phyloP scores from a whole-genome alignment of 2,888 invertebrate species.

The Tryphoninae sp. region DNA sequence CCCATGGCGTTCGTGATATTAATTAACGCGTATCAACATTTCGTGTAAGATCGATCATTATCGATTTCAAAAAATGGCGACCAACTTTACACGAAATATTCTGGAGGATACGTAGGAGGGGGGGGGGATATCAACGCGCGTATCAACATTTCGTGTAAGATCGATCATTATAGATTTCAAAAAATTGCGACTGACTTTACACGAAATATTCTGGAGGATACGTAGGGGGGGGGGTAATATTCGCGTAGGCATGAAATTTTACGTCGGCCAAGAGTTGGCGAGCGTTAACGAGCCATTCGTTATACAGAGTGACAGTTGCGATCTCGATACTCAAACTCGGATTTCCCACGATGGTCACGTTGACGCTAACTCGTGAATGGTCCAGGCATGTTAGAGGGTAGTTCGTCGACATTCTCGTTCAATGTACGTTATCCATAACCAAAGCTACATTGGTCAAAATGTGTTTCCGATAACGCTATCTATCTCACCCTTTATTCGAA shows the following conservation, averaged over 20 bases:
- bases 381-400: background rate
- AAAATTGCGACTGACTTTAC: background rate
- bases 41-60: background rate
- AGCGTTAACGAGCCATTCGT: slow-evolving; percentile 62
- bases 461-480: slow-evolving; percentile 1
- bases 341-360: slow-evolving; percentile 69
- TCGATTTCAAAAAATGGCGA: background rate
- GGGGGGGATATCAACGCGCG: too few species aligned
- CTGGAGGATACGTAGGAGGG: background rate
- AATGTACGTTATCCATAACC: slow-evolving; percentile 1
- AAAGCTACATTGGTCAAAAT: slow-evolving; percentile 20
- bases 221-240: background rate
- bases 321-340: slow-evolving; percentile 66
- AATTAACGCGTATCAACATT: background rate
- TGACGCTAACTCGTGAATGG: slow-evolving; percentile 33
- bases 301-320: slow-evolving; percentile 62
- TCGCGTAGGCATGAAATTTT: slow-evolving; percentile 8
- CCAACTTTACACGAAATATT: background rate
- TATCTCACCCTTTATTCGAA: background rate
- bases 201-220: slow-evolving; percentile 18
- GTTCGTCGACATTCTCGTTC: background rate
- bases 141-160: too few species aligned
- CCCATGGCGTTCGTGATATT: background rate
- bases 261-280: slow-evolving; percentile 66
- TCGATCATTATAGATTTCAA: too few species aligned